A percentile compares a stretch with the other conserved stretches of the same genome.
phyloP scores from a whole-genome alignment of 1,140 invertebrate species.

The Armadillidium nasatum region DNA sequence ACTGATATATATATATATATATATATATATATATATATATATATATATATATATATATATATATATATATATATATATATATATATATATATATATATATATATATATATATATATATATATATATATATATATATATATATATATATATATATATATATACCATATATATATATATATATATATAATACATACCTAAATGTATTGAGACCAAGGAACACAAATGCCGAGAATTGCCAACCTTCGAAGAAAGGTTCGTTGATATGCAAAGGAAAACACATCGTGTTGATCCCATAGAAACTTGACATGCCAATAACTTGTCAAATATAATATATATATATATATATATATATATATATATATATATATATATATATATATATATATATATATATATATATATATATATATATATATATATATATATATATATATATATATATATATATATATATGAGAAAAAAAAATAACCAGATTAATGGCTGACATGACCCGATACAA shows the following conservation, averaged over 20 bases:
- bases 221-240: conserved; percentile 71
- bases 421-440: no score
- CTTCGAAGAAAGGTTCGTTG: conserved; percentile 62
- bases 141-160: conserved; percentile 7
- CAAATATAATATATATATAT: neutral
- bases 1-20: conserved; percentile 47
- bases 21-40: conserved; percentile 19
- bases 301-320: neutral
- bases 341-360: no score
- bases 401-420: no score
- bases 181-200: conserved; percentile 29
- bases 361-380: no score
- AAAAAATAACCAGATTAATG: no score
- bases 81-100: conserved; percentile 6
- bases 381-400: no score
- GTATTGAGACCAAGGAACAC: conserved; percentile 67
- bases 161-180: neutral
- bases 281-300: conserved; percentile 65
- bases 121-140: conserved; percentile 19
- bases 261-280: conserved; percentile 71
- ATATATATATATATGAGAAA: no score
- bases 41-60: conserved; percentile 18
- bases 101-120: conserved; percentile 19
- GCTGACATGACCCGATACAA: no score
- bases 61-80: neutral